Evolutionary conservation across 2,113 vertebrate genomes (phyloP).

Genomic region (Corythornis cristatus): DNA sequence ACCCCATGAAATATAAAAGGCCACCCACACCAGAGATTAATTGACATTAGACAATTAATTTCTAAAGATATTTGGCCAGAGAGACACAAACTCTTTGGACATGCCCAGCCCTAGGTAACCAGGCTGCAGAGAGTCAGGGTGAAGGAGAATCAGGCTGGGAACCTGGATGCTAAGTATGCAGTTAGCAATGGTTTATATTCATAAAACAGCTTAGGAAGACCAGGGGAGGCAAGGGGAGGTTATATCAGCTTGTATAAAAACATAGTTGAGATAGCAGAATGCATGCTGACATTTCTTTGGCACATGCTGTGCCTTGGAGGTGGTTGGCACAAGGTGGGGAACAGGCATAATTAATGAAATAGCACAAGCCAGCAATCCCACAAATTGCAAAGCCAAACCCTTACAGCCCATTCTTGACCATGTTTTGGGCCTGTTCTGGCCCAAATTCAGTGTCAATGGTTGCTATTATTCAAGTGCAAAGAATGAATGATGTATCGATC

Average conservation of each 20-base stretch:
- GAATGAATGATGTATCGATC: background rate
- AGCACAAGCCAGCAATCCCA: background rate
- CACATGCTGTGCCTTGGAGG: background rate
- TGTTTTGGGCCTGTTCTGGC: background rate
- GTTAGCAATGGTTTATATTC: background rate
- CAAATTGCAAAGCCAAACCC: background rate
- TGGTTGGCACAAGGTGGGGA: background rate
- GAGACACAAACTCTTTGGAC: rapidly evolving
- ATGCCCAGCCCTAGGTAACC: rapidly evolving
- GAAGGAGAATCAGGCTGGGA: background rate
- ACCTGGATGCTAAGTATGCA: rapidly evolving
- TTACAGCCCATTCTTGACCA: background rate
- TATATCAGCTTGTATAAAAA: background rate
- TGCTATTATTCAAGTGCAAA: background rate
- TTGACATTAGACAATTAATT: background rate
- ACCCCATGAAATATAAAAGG: background rate
- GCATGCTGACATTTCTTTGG: constrained; percentile 3
- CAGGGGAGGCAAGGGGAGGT: background rate
- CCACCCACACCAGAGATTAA: background rate
- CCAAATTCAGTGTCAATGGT: background rate
- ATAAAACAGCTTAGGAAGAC: background rate
- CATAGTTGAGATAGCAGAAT: background rate
- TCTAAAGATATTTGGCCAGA: background rate
- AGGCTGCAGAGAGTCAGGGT: background rate
- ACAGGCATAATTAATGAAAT: background rate